Percentiles rank a stretch among this genome's conserved stretches.
Evolutionary conservation across 2,113 vertebrate species (phyloP).

Genomic region (Tragulus kanchil): DNA sequence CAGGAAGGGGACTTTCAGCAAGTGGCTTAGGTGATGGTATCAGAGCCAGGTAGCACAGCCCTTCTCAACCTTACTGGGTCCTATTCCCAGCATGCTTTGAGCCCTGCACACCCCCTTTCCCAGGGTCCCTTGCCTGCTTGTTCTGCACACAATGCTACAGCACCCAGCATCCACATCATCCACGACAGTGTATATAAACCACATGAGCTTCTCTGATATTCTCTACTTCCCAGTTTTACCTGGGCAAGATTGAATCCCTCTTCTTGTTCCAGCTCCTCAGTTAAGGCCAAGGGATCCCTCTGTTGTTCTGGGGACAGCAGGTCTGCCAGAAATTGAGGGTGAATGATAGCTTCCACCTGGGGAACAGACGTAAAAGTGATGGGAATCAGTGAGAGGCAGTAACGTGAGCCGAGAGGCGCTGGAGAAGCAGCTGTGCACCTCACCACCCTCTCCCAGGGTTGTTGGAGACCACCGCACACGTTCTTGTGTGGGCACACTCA

Average conservation of each 20-base stretch:
- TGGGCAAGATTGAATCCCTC: slow-evolving; percentile 73
- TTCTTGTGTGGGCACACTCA: accelerated
- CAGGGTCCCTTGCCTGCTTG: background rate
- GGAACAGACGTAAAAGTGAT: background rate
- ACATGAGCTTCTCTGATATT: background rate
- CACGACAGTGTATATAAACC: background rate
- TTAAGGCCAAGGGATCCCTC: slow-evolving; percentile 77
- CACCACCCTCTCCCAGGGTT: background rate
- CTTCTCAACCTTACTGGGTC: background rate
- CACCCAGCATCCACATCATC: background rate
- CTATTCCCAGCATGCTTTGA: background rate
- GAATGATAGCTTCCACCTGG: slow-evolving; percentile 83
- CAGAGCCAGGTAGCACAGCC: background rate
- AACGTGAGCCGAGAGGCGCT: background rate
- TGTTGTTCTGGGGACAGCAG: slow-evolving; percentile 82
- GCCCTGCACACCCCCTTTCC: background rate
- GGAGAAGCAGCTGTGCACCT: background rate
- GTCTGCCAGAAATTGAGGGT: slow-evolving; percentile 79
- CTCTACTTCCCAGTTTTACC: slow-evolving; percentile 66
- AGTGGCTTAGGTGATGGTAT: background rate
- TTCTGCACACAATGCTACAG: background rate
- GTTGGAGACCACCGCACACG: background rate
- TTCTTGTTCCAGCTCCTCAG: slow-evolving; percentile 79
- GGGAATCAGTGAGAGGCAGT: background rate
- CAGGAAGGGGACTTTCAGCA: background rate